Evolutionary conservation across 2,888 invertebrate species (phyloP).

Genomic region (Petrolisthes cinctipes): DNA sequence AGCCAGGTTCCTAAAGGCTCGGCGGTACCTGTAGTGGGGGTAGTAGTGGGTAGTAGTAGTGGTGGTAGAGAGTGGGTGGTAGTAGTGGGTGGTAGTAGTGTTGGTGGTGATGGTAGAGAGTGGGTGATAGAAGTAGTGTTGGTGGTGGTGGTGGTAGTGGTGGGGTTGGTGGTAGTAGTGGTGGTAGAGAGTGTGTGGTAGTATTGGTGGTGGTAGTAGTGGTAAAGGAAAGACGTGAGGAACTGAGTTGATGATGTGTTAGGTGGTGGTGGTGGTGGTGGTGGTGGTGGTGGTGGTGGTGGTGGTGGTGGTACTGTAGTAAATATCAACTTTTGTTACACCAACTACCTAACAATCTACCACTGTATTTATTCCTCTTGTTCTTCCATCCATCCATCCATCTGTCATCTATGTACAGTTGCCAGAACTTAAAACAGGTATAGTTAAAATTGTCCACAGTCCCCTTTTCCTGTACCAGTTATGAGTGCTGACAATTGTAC

Average conservation of each 20-base stretch:
- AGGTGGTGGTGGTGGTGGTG: not conserved
- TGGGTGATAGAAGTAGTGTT: not conserved
- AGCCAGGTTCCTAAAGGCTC: constrained; percentile 77
- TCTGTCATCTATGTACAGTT: no score
- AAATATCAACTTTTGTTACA: not conserved
- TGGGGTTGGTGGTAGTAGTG: not conserved
- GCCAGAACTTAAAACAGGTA: no score
- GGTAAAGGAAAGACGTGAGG: not conserved
- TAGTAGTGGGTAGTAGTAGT: no score
- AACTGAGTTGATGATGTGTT: no score
- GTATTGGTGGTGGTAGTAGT: not conserved
- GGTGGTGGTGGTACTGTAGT: not conserved
- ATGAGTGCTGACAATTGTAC: no score
- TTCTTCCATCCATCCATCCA: no score
- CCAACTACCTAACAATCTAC: no score
- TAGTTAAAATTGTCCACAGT: no score
- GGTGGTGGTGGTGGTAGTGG: not conserved
- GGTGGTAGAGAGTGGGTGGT: not conserved
- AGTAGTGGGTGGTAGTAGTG: not conserved
- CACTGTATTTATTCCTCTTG: no score
- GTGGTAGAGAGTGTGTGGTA: no score
- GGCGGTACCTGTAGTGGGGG: constrained; percentile 72
- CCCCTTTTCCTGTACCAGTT: no score
- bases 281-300: not conserved
- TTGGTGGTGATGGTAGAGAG: not conserved